Evolutionary conservation across 2,797 vertebrate genomes (phyloP).

Genomic region (Cuniculus paca): DNA sequence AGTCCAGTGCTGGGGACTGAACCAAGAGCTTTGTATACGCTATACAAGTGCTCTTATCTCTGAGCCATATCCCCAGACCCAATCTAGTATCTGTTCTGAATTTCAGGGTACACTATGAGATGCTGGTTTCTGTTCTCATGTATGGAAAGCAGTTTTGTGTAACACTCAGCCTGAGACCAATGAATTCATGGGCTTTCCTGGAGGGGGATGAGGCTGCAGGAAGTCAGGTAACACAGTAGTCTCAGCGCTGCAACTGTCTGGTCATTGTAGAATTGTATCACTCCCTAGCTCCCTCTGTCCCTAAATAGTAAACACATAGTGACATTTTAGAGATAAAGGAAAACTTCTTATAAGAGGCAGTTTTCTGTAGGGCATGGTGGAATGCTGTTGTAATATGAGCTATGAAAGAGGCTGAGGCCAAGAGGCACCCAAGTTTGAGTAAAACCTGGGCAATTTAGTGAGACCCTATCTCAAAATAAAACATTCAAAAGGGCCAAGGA

Average conservation of each 20-base stretch:
- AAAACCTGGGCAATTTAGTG: not conserved
- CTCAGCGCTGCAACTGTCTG: not conserved
- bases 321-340: slow-evolving; percentile 66
- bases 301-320: slow-evolving; percentile 15
- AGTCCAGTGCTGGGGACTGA: not conserved
- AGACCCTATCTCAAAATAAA: not conserved
- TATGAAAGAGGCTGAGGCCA: not conserved
- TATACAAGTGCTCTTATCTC: not conserved
- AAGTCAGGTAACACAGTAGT: not conserved
- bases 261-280: not conserved
- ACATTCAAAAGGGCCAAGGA: not conserved
- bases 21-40: not conserved
- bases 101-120: not conserved
- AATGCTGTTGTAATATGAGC: not conserved
- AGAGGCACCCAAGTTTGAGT: not conserved
- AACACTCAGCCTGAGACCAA: not conserved
- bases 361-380: not conserved
- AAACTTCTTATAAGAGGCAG: slow-evolving; percentile 47
- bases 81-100: not conserved
- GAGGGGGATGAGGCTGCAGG: not conserved
- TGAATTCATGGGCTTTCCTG: not conserved
- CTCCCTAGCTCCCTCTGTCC: not conserved
- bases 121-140: not conserved
- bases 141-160: not conserved
- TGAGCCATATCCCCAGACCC: not conserved